Base-by-base conservation (phyloP, 1,140 invertebrate species). In the Solenopsis fugax region DNA sequence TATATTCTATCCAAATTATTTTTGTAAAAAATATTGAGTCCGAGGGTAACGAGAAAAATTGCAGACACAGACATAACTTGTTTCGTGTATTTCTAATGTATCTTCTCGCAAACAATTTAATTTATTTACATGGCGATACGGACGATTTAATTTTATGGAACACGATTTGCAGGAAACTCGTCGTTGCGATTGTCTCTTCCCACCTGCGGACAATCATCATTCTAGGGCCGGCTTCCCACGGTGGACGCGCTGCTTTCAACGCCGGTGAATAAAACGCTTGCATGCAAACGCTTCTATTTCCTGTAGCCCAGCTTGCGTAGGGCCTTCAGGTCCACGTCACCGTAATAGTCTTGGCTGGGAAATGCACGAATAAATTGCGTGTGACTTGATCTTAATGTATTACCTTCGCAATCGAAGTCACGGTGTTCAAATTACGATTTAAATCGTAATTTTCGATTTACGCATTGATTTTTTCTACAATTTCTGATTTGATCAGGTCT, bases 281-380 rank as follows among this genome's bases (percentile, higher is more conserved):
- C 65, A 52, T 50, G 69, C 4, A 48, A 82, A 75, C 13, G 69
- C 86, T 87, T 89, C 88, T 85, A 94, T 91, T 94, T 94, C 90
- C 91, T 94, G 95, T 96, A 97, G 94, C 97, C 97, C 94, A 97
- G 95, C 95, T 97, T 98, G 95, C 97, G 97, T 87, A 98, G 95
- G 75, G 97, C 97, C 95, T 98, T 98, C 87, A 98, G 95, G 95
- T 98, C 97, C 90, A 98, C 97, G 93, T 97, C 97, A 93, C 97
- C 97, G 93, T 98, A 98, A 95, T 98, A 98, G 95, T 98, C 97
- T 95, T 98, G 97, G 94, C 97, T 98, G 96, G 96, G 95, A 94
- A 93, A 91, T 90, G 87, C 10, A 87, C 75, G 45, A 87, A 48
- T 75, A 84, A 75, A 60, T 75, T 50, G n/a, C 13, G 5, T 37